Conservation (phyloP, 2,797 vertebrate genomes). For the Apogon talboti region DNA sequence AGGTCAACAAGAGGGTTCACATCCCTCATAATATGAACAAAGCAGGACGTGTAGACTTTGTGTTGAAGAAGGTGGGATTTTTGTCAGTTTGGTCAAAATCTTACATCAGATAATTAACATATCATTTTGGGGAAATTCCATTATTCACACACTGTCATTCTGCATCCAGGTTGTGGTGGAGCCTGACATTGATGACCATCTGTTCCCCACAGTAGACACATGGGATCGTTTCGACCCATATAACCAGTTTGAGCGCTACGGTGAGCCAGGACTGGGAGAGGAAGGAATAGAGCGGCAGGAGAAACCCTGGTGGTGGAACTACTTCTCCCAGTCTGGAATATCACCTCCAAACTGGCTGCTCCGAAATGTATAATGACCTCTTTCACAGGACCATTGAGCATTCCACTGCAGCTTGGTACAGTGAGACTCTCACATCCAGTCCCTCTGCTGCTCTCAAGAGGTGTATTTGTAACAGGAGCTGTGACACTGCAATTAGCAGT, state of each 20-base stretch:
- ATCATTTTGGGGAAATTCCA: too few species aligned
- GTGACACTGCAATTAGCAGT: conserved; percentile 29
- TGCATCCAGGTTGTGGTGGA: conserved; percentile 73
- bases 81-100: too few species aligned
- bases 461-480: conserved; percentile 15
- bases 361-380: conserved; percentile 79
- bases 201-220: conserved; percentile 77
- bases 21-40: conserved; percentile 87
- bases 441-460: conserved; percentile 20
- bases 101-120: too few species aligned
- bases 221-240: conserved; percentile 84
- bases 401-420: conserved; percentile 10
- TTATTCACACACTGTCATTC: background rate
- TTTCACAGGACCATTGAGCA: conserved; percentile 3
- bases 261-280: conserved; percentile 46
- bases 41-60: conserved; percentile 92
- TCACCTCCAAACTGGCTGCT: conserved; percentile 93
- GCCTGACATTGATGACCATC: conserved; percentile 79
- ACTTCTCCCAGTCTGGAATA: conserved; percentile 89
- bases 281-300: conserved; percentile 78
- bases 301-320: conserved; percentile 98
- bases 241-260: conserved; percentile 85
- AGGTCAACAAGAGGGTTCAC: conserved; percentile 88
- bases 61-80: conserved; percentile 80
- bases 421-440: conserved; percentile 23